Conservation (phyloP, 2,888 invertebrate species). For the Carterocephalus palaemon region DNA sequence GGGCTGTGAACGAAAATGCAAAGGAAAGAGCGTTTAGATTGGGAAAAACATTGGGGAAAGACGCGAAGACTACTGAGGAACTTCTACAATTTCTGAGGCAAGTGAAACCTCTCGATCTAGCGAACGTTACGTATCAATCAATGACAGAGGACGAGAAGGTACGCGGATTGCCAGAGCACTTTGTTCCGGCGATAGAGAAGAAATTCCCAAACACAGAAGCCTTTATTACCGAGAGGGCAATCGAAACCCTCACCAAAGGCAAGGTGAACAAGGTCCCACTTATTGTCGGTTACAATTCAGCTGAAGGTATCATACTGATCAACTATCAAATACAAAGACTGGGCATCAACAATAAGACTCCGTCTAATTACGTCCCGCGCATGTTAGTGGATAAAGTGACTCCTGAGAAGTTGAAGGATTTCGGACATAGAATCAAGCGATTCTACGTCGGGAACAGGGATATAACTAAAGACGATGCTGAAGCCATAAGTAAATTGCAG, state of each 20-base stretch:
- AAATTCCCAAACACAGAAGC: constrained; percentile 36
- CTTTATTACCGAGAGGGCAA: constrained; percentile 38
- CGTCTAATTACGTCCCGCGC: constrained; percentile 36
- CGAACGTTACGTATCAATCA: constrained; percentile 35
- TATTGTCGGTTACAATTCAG: constrained; percentile 39
- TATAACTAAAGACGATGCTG: constrained; percentile 31
- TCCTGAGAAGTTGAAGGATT: constrained; percentile 28
- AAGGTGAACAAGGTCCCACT: constrained; percentile 38
- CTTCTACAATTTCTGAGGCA: constrained; percentile 36
- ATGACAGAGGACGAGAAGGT: constrained; percentile 38
- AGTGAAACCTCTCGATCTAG: constrained; percentile 34
- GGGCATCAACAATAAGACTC: constrained; percentile 33
- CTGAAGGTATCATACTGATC: constrained; percentile 37
- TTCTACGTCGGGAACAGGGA: constrained; percentile 38
- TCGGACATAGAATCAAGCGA: constrained; percentile 34
- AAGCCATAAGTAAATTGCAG: constrained; percentile 29
- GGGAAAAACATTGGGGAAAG: constrained; percentile 36
- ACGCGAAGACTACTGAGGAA: constrained; percentile 32
- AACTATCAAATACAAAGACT: constrained; percentile 32
- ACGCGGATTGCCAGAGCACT: constrained; percentile 40
- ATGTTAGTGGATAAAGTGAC: constrained; percentile 33
- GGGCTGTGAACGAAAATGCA: constrained; percentile 32
- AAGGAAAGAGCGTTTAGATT: constrained; percentile 36
- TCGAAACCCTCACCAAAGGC: constrained; percentile 34
- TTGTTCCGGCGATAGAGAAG: constrained; percentile 44